These are phyloP conservation scores for Temnothorax nylanderi DNA, from an alignment of 1,140 invertebrate species.

Conservation along the genomic window DNA sequence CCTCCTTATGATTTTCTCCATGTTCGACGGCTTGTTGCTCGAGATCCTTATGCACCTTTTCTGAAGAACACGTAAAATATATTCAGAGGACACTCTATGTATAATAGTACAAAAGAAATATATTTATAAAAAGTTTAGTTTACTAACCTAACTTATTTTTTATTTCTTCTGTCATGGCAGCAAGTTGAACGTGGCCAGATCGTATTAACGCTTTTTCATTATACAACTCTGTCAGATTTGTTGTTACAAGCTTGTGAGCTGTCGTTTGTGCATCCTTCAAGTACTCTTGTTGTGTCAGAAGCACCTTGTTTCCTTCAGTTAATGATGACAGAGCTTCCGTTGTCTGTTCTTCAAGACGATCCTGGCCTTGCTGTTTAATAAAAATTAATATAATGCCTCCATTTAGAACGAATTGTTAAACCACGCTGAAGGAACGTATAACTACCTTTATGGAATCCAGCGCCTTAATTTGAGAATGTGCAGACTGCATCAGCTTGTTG, in stretches of 20 bases:
- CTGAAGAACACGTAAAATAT: slow-evolving; percentile 73
- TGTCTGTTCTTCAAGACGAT: slow-evolving; percentile 85
- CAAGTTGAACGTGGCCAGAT: slow-evolving; percentile 87
- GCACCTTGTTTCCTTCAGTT: slow-evolving; percentile 84
- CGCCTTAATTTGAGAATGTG: slow-evolving; percentile 83
- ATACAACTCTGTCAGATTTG: slow-evolving; percentile 87
- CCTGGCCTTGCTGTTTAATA: slow-evolving; percentile 85
- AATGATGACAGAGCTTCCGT: slow-evolving; percentile 85
- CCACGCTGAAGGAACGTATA: neutral
- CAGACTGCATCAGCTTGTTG: slow-evolving; percentile 88
- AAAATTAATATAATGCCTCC: slow-evolving; percentile 1
- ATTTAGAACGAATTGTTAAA: neutral
- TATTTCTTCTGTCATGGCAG: slow-evolving; percentile 86
- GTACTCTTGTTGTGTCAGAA: slow-evolving; percentile 86
- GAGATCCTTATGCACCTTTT: slow-evolving; percentile 85
- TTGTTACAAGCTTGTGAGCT: slow-evolving; percentile 85
- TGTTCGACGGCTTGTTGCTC: slow-evolving; percentile 84
- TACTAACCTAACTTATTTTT: slow-evolving; percentile 86
- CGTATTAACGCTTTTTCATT: slow-evolving; percentile 88
- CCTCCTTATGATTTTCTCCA: slow-evolving; percentile 85
- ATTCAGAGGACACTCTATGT: neutral
- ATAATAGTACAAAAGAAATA: neutral
- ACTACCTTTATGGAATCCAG: slow-evolving; percentile 82
- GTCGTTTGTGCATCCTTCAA: slow-evolving; percentile 85
- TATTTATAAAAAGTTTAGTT: slow-evolving; percentile 22